phyloP scores from a whole-genome alignment of 2,888 invertebrate genomes.

The Eupithecia centaureata region DNA sequence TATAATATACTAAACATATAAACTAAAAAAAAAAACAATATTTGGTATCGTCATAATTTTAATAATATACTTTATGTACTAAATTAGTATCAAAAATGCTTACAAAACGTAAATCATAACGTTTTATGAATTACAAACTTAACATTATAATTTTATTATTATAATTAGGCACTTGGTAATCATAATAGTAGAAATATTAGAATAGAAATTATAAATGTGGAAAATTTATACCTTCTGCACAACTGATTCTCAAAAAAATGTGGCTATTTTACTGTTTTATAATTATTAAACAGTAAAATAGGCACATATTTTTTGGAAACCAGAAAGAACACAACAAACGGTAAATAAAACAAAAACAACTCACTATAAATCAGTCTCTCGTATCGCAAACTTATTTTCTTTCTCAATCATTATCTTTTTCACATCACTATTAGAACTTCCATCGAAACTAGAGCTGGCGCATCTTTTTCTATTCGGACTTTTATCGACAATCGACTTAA shows the following conservation, averaged over 20 bases:
- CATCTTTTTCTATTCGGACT: conserved; percentile 74
- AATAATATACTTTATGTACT: conserved; percentile 38
- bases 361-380: conserved; percentile 75
- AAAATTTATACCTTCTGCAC: conserved; percentile 11
- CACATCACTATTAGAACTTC: conserved; percentile 36
- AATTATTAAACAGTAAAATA: conserved; percentile 1
- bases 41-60: conserved; percentile 32
- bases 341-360: conserved; percentile 28
- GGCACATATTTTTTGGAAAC: neutral
- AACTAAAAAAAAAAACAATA: conserved; percentile 5
- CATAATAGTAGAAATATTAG: conserved; percentile 15
- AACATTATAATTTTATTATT: conserved; percentile 19
- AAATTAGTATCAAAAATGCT: conserved; percentile 34
- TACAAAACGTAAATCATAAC: conserved; percentile 28
- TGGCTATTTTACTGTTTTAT: no score
- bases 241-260: no score
- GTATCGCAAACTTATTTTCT: conserved; percentile 67
- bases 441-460: conserved; percentile 49
- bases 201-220: neutral
- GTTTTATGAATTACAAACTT: conserved; percentile 16
- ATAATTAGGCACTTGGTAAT: conserved; percentile 35
- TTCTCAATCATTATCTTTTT: conserved; percentile 64
- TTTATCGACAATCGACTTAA: conserved; percentile 61
- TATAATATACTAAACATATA: no score
- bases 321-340: conserved; percentile 15